Percentiles rank a stretch among this genome's conserved stretches.
These are phyloP conservation scores for Plutomurus gul DNA, from an alignment of 1,140 invertebrate species.

Conservation along the genomic window DNA sequence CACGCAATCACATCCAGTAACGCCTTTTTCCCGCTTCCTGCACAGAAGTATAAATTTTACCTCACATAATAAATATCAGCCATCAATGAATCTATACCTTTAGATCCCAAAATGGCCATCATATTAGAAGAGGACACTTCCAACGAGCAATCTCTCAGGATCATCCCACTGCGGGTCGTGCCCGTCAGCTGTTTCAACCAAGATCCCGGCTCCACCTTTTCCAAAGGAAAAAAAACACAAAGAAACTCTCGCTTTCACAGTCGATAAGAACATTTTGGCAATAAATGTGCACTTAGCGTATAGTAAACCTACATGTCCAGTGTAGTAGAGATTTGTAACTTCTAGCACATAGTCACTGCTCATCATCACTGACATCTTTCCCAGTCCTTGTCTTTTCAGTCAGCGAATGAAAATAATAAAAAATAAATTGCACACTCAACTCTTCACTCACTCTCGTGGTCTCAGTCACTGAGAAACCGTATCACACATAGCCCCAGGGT, in stretches of 20 bases:
- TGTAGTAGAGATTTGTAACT: conserved; percentile 84
- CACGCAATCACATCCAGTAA: conserved; percentile 87
- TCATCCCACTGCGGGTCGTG: conserved; percentile 76
- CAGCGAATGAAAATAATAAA: too few species aligned
- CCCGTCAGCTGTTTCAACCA: conserved; percentile 77
- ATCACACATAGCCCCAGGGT: too few species aligned
- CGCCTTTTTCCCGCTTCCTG: conserved; percentile 86
- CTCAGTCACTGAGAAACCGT: too few species aligned
- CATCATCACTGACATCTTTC: conserved; percentile 31
- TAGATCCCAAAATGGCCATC: conserved; percentile 86
- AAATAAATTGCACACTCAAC: too few species aligned
- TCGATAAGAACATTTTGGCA: not conserved
- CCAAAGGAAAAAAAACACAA: not conserved
- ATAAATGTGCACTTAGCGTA: not conserved
- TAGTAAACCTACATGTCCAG: conserved; percentile 74
- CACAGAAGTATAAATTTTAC: not conserved
- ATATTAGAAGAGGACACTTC: conserved; percentile 89
- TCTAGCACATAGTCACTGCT: conserved; percentile 82
- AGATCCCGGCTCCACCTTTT: conserved; percentile 77
- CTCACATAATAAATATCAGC: not conserved
- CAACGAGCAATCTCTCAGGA: conserved; percentile 87
- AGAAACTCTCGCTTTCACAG: not conserved
- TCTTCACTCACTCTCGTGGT: too few species aligned
- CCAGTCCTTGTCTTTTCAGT: not conserved
- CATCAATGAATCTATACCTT: conserved; percentile 65